A percentile compares a stretch with the other conserved stretches of the same genome.
phyloP scores from a whole-genome alignment of 2,888 invertebrate species.

The Melanostoma mellinum region DNA sequence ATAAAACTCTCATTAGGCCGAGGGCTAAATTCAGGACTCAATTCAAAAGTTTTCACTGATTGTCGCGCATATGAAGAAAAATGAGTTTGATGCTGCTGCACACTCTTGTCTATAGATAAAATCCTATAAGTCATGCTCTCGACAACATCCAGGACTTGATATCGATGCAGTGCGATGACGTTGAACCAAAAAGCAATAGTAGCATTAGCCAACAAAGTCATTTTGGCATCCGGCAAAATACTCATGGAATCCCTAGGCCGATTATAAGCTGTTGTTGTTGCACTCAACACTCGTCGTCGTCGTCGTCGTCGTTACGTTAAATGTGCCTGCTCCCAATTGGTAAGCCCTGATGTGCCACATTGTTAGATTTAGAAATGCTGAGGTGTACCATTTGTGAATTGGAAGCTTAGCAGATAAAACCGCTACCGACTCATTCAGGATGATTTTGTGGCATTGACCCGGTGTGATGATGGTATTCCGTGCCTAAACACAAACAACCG shows the following conservation, averaged over 20 bases:
- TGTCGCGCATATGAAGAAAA: constrained; percentile 33
- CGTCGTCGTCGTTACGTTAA: constrained; percentile 5
- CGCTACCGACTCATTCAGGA: constrained; percentile 9
- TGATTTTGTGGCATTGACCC: constrained; percentile 21
- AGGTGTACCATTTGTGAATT: constrained; percentile 18
- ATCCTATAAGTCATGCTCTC: constrained; percentile 8
- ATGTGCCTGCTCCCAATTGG: background rate
- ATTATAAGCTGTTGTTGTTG: constrained; percentile 25
- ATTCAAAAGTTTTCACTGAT: constrained; percentile 46
- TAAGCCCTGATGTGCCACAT: background rate
- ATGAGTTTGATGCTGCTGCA: background rate
- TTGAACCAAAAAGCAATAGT: background rate
- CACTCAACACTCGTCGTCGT: background rate
- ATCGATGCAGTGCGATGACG: constrained; percentile 1
- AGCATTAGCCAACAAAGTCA: constrained; percentile 12
- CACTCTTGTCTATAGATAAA: background rate
- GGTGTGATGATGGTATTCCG: background rate
- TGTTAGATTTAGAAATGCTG: constrained; percentile 1
- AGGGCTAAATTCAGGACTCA: constrained; percentile 10
- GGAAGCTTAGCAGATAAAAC: constrained; percentile 19
- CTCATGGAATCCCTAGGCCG: constrained; percentile 17
- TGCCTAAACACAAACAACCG: too few species aligned
- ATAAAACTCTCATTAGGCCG: constrained; percentile 35
- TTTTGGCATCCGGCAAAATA: constrained; percentile 20
- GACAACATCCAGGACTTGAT: constrained; percentile 45